Conservation (phyloP, 2,888 invertebrate genomes). For the Prosopocoilus inquinatus region DNA sequence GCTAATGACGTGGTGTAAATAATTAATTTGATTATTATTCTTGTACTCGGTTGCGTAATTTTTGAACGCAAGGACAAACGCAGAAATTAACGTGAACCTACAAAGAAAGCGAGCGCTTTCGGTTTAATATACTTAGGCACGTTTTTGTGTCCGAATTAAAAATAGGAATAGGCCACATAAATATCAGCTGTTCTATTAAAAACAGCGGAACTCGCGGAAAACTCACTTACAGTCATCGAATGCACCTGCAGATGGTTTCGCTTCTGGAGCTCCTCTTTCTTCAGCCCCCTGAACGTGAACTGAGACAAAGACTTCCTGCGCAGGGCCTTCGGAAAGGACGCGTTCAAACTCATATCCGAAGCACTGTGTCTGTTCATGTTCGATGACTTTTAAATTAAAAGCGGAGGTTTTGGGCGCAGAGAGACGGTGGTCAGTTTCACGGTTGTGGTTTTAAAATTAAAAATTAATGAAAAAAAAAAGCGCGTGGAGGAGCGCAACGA, state of each 20-base stretch:
- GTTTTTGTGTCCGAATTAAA: background rate
- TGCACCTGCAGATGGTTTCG: conserved; percentile 73
- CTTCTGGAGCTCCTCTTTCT: conserved; percentile 70
- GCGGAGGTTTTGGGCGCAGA: background rate
- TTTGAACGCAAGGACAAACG: no score
- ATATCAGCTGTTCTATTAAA: conserved; percentile 5
- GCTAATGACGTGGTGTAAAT: no score
- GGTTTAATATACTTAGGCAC: background rate
- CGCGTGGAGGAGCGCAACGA: background rate
- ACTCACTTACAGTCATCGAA: conserved; percentile 75
- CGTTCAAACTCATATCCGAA: conserved; percentile 17
- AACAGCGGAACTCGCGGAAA: background rate
- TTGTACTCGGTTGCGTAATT: no score
- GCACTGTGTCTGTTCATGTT: conserved; percentile 14
- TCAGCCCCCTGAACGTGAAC: conserved; percentile 73
- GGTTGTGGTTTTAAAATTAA: background rate
- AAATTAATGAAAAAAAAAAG: no score
- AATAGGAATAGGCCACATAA: background rate
- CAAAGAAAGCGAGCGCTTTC: background rate
- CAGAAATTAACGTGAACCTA: no score
- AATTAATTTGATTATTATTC: no score
- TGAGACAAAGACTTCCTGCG: conserved; percentile 52
- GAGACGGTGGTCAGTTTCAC: background rate
- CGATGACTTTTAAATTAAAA: background rate
- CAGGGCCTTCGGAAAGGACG: conserved; percentile 4